Evolutionary conservation across 1,140 invertebrate species (phyloP).

Genomic region (Eueides isabella): DNA sequence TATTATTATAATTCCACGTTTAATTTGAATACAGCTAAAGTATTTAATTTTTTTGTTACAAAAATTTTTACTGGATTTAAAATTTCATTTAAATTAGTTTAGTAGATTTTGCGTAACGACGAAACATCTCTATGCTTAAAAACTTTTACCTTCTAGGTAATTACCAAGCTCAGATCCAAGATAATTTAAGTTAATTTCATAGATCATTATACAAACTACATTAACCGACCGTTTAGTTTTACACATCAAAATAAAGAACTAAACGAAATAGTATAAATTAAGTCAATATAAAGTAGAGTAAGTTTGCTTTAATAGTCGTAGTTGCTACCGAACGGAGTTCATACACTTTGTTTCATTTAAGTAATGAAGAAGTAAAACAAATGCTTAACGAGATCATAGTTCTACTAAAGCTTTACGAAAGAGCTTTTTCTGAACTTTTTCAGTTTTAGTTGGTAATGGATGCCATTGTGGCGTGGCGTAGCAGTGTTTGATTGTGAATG

Average conservation of each 20-base stretch:
- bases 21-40: no score
- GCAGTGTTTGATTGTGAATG: no score
- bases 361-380: slow-evolving; percentile 12
- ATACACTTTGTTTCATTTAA: slow-evolving; percentile 11
- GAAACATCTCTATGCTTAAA: no score
- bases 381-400: slow-evolving; percentile 2
- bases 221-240: neutral
- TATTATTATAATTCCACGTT: no score
- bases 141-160: no score
- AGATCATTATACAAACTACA: neutral
- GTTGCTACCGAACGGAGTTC: neutral
- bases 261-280: slow-evolving; percentile 15
- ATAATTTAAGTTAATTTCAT: no score
- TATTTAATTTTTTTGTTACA: no score
- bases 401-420: neutral
- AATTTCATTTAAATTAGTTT: no score
- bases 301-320: slow-evolving; percentile 9
- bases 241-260: neutral
- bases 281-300: slow-evolving; percentile 10
- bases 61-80: no score
- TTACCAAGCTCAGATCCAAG: no score
- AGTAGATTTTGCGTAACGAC: no score
- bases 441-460: neutral
- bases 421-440: neutral
- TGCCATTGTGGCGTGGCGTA: no score